Percentiles rank a stretch among this genome's conserved stretches.
Evolutionary conservation across 1,140 invertebrate species (phyloP).

Genomic region (Cephus cinctus): DNA sequence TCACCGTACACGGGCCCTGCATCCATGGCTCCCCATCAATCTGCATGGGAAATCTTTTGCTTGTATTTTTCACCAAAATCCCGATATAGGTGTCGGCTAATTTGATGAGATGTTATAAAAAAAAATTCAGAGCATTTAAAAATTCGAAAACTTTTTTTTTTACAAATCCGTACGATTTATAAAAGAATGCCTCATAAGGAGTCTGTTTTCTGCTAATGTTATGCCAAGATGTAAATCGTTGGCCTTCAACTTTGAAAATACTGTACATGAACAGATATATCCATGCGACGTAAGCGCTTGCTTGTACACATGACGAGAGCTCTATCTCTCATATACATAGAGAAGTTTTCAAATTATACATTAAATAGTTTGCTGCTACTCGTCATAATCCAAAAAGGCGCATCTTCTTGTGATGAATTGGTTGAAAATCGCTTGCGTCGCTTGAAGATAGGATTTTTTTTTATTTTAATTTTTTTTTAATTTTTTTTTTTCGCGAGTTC

Average conservation of each 20-base stretch:
- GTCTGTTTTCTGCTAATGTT: no score
- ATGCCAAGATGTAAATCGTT: no score
- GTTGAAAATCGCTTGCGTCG: not conserved
- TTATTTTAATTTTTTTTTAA: no score
- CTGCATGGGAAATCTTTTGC: conserved; percentile 89
- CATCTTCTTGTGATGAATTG: not conserved
- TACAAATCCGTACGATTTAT: not conserved
- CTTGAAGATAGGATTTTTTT: not conserved
- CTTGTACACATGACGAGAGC: not conserved
- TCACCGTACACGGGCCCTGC: conserved; percentile 87
- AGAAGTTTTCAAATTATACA: not conserved
- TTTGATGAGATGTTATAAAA: not conserved
- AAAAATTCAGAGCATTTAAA: not conserved
- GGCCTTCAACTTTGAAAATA: conserved; percentile 41
- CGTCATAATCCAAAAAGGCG: not conserved
- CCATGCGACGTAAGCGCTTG: conserved; percentile 23
- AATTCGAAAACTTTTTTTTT: not conserved
- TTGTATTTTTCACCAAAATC: conserved; percentile 81
- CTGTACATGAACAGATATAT: conserved; percentile 38
- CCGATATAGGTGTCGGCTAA: conserved; percentile 80
- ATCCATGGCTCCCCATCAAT: conserved; percentile 94
- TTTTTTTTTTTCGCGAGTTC: no score
- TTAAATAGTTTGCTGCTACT: not conserved
- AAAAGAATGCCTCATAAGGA: no score
- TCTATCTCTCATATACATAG: not conserved